Base-by-base conservation (phyloP, 2,888 invertebrate species). In the Rotaria sp. region DNA sequence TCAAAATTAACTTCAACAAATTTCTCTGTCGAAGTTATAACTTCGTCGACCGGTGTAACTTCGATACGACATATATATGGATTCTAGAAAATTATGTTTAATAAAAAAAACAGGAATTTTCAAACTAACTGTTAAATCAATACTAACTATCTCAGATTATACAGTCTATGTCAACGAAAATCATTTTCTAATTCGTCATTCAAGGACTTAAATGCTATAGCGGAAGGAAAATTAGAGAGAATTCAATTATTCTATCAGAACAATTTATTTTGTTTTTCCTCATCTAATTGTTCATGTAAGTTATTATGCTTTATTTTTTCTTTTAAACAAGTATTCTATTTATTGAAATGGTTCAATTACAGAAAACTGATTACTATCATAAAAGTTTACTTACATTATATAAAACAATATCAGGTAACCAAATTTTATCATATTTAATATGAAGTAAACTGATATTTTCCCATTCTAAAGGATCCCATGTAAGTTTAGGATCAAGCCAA, bases 401-500 rank as follows among this genome's bases (percentile, higher is more conserved):
- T 35, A 84, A 24, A 84, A 45, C 18, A 86, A 95, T 94, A 91
- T 96, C 96, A 0, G 96, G 95, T 89, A 94, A 93, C 95, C 96
- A 96, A 50, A 96, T 95, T 88, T 94, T 93, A 88, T 94, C 94
- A 91, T 94, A 94, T 0, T 96, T 96, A 89, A 96, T 93, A 90
- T 95, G 93, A 85, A 96, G 94, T 67, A 95, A 95, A 88, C 93
- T 93, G 88, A 96, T 94, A 41, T 95, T 95, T 30, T 94, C 94
- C 89, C 94, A 96, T 87, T 95, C 94, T n/a, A 94, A 94, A 7
- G 93, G 93, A 90, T 95, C 95, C 96, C 96, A 96, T 88, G 94
- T 93, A 85, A 96, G 92, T 89, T 95, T 95, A 89, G 94, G 93
- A 91, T 96, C 96, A 75, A 94, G 94, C 96, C 96, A 96, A 87